Evolutionary conservation across 2,888 invertebrate genomes (phyloP).

Genomic region (Agrilus cyanescens): DNA sequence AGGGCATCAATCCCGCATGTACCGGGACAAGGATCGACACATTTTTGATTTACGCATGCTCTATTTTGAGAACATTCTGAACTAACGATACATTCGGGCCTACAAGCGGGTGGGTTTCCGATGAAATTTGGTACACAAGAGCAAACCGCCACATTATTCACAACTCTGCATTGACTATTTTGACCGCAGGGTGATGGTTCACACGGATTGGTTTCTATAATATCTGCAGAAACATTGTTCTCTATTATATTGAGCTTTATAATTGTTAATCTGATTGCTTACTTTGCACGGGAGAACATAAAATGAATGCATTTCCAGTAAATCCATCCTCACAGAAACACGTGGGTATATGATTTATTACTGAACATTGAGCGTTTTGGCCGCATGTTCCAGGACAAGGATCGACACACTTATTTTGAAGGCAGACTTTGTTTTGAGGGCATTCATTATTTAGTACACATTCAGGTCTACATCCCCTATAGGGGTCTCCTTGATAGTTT

Average conservation of each 20-base stretch:
- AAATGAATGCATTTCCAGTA: constrained; percentile 59
- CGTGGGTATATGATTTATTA: constrained; percentile 63
- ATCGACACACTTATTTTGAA: constrained; percentile 57
- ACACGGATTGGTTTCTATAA: constrained; percentile 36
- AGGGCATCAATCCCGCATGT: constrained; percentile 43
- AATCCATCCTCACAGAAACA: constrained; percentile 44
- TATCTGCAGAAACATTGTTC: constrained; percentile 11
- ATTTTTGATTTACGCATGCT: constrained; percentile 49
- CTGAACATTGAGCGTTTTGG: constrained; percentile 54
- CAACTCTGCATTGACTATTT: constrained; percentile 42
- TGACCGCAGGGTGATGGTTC: constrained; percentile 44
- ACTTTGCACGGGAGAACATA: constrained; percentile 44
- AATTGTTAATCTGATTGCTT: constrained; percentile 5
- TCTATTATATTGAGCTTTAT: neutral
- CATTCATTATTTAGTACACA: constrained; percentile 60
- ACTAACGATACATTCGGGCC: constrained; percentile 48
- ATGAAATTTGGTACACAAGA: constrained; percentile 44
- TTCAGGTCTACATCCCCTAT: constrained; percentile 56
- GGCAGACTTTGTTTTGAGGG: constrained; percentile 52
- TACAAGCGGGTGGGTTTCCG: constrained; percentile 44
- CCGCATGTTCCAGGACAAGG: constrained; percentile 67
- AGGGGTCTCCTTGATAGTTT: constrained; percentile 59
- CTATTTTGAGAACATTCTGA: constrained; percentile 42
- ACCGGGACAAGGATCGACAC: constrained; percentile 47
- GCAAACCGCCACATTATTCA: constrained; percentile 43